Evolutionary conservation across 2,113 vertebrate genomes (phyloP).

Genomic region (Eurystomus gularis): DNA sequence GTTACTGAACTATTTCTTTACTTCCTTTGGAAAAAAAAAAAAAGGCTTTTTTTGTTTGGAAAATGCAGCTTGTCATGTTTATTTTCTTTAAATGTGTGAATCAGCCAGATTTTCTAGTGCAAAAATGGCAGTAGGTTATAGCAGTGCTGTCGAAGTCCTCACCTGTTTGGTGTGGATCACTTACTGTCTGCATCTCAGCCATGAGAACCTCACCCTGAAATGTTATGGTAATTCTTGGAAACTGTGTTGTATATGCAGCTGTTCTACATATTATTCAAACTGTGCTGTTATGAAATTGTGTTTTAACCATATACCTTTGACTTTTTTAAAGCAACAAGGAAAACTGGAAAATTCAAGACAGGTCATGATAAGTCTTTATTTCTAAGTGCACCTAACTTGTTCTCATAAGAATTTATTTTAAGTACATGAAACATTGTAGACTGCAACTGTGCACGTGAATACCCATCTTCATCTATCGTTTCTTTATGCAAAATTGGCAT

Average conservation of each 20-base stretch:
- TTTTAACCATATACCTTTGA: conserved; percentile 61
- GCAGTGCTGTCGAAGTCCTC: neutral
- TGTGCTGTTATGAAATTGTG: conserved; percentile 49
- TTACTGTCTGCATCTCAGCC: neutral
- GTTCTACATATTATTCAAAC: conserved; percentile 35
- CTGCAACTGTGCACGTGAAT: conserved; percentile 55
- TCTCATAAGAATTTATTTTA: conserved; percentile 56
- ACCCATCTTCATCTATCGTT: conserved; percentile 18
- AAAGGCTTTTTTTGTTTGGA: neutral
- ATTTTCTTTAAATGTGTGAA: neutral
- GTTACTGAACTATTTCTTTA: neutral
- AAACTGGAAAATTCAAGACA: conserved; percentile 62
- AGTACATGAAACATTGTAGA: conserved; percentile 51
- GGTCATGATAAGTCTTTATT: conserved; percentile 60
- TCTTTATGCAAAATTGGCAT: conserved; percentile 38
- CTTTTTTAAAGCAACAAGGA: conserved; percentile 71
- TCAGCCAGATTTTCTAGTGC: neutral
- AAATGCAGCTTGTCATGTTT: neutral
- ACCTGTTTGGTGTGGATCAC: neutral
- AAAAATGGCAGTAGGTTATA: neutral
- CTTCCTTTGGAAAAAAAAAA: neutral
- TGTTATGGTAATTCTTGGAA: conserved; percentile 17
- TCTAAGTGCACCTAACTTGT: conserved; percentile 47
- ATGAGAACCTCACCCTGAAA: conserved; percentile 17
- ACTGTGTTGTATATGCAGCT: conserved; percentile 56